Conservation (phyloP, 2,888 invertebrate species). For the Pilophorus perplexus region DNA sequence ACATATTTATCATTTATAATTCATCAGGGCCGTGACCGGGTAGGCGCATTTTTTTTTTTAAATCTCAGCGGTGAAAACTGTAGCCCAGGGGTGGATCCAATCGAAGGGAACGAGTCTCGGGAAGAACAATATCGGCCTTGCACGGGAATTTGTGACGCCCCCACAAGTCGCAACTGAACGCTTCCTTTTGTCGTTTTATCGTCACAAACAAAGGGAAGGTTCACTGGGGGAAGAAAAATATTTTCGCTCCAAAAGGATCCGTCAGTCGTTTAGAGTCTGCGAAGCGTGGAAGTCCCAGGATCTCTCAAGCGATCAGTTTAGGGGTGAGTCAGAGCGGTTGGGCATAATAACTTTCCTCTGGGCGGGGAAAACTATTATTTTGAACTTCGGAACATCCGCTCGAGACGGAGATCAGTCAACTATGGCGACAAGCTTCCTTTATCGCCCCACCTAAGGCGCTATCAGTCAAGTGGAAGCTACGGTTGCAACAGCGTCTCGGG, state of each 20-base stretch:
- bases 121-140: slow-evolving; percentile 6
- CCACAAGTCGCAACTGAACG: background rate
- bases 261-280: background rate
- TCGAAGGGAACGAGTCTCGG: background rate
- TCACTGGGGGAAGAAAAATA: too few relatives aligned
- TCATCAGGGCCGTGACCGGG: background rate
- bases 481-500: slow-evolving; percentile 8
- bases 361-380: background rate
- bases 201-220: background rate
- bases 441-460: background rate
- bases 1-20: background rate
- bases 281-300: too few relatives aligned
- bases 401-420: slow-evolving; percentile 1
- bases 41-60: background rate
- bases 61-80: background rate
- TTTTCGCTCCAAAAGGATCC: background rate
- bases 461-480: slow-evolving; percentile 1
- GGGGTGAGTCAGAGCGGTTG: slow-evolving; percentile 1
- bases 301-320: slow-evolving; percentile 1
- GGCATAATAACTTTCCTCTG: slow-evolving; percentile 7
- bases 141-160: slow-evolving; percentile 3
- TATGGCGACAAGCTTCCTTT: slow-evolving; percentile 1
- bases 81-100: background rate
- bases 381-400: slow-evolving; percentile 11
- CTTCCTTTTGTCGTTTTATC: background rate